phyloP scores from a whole-genome alignment of 1,140 invertebrate genomes.

The Trissolcus basalis region DNA sequence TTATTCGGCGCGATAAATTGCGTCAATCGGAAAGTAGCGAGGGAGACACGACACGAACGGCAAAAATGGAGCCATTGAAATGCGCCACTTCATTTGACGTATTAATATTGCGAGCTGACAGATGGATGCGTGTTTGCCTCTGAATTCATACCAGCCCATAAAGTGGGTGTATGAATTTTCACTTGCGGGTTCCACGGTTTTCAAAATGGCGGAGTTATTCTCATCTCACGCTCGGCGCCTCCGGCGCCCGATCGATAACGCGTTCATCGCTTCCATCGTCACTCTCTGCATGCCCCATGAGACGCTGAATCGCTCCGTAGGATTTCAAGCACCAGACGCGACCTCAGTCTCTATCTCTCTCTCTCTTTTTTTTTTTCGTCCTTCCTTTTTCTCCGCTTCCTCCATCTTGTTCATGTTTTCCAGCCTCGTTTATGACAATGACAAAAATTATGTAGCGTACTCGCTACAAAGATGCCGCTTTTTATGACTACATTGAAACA shows the following conservation, averaged over 20 bases:
- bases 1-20: constrained; percentile 41
- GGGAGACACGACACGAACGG: neutral
- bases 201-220: constrained; percentile 58
- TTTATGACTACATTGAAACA: too few species aligned
- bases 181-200: constrained; percentile 55
- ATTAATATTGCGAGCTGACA: constrained; percentile 52
- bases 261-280: constrained; percentile 58
- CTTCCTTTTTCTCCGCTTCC: neutral
- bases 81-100: constrained; percentile 56
- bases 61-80: constrained; percentile 47
- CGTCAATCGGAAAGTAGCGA: constrained; percentile 28
- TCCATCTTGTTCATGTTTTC: too few species aligned
- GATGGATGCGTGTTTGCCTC: constrained; percentile 43
- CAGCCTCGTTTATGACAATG: too few species aligned
- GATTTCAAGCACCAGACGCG: constrained; percentile 45
- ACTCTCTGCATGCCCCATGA: constrained; percentile 51
- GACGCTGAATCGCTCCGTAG: constrained; percentile 41
- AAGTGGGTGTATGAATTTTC: constrained; percentile 56
- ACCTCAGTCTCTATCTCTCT: constrained; percentile 10
- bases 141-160: constrained; percentile 28
- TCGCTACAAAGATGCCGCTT: too few species aligned
- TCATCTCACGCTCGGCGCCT: constrained; percentile 50
- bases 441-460: too few species aligned
- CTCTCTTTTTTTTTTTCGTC: neutral
- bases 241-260: constrained; percentile 55